phyloP scores from a whole-genome alignment of 2,888 invertebrate species.

The Zygaena filipendulae region DNA sequence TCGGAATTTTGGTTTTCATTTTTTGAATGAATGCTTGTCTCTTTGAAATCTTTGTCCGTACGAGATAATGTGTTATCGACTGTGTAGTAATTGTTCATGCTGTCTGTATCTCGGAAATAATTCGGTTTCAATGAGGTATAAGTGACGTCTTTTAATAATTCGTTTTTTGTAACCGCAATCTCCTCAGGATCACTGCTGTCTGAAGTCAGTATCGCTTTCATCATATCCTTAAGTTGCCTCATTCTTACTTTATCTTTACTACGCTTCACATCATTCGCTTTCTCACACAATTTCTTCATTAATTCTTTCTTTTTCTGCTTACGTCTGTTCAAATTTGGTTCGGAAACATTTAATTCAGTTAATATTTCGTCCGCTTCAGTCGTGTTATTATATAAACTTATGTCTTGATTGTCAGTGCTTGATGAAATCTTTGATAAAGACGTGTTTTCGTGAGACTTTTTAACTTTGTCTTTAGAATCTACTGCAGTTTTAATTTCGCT shows the following conservation, averaged over 20 bases:
- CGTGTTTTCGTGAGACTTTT: no score
- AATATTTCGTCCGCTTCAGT: no score
- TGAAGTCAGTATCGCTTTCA: constrained; percentile 34
- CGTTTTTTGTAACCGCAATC: constrained; percentile 18
- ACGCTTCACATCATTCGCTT: constrained; percentile 22
- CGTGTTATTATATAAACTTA: no score
- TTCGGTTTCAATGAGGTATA: constrained; percentile 28
- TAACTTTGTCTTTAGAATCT: no score
- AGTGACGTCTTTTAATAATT: constrained; percentile 27
- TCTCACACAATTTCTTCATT: constrained; percentile 33
- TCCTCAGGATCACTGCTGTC: constrained; percentile 33
- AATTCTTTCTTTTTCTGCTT: constrained; percentile 33
- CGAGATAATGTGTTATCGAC: constrained; percentile 19
- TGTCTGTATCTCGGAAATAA: constrained; percentile 29
- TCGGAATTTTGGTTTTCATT: no score
- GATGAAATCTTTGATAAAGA: no score
- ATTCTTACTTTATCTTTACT: constrained; percentile 26
- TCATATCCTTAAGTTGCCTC: constrained; percentile 26
- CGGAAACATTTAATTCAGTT: no score
- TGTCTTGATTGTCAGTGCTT: no score
- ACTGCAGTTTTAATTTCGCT: no score
- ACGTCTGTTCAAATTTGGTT: no score
- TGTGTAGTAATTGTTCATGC: constrained; percentile 32
- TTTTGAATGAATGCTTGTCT: no score
- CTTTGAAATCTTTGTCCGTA: no score